Conservation (phyloP, 2,888 invertebrate genomes). For the Drosophila aldrichi region DNA sequence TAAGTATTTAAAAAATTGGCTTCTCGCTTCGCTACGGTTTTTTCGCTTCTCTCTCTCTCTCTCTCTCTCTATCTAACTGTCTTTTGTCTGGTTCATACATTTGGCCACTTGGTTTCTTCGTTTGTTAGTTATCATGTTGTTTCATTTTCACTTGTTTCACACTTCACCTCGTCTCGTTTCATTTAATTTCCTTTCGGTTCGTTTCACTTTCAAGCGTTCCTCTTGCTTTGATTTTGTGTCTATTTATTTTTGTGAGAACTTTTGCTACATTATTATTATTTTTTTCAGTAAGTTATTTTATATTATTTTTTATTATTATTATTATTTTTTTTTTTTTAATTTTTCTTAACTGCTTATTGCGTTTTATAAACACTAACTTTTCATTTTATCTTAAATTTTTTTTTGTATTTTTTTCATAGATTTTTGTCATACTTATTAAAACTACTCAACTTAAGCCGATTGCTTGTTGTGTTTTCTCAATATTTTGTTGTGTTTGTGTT, state of each 20-base stretch:
- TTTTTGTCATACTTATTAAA: conserved; percentile 56
- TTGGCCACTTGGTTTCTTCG: conserved; percentile 54
- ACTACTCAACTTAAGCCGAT: conserved; percentile 75
- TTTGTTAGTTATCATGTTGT: conserved; percentile 30
- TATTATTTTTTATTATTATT: conserved; percentile 27
- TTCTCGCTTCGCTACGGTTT: conserved; percentile 29
- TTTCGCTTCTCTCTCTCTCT: conserved; percentile 18
- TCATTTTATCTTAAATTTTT: conserved; percentile 3
- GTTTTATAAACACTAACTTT: conserved; percentile 77
- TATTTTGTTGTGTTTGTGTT: conserved; percentile 1
- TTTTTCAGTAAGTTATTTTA: too few relatives aligned
- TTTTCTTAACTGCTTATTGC: conserved; percentile 64
- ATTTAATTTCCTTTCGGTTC: conserved; percentile 31
- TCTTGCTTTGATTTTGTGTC: conserved; percentile 24
- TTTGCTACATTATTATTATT: conserved; percentile 54
- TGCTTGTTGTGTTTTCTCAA: conserved; percentile 34
- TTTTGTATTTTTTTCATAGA: conserved; percentile 1
- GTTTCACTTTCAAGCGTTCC: conserved; percentile 42
- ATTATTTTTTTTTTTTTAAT: conserved; percentile 20
- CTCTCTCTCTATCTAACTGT: conserved; percentile 16
- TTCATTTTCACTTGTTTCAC: conserved; percentile 2
- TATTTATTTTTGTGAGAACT: conserved; percentile 59
- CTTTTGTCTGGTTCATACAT: conserved; percentile 38
- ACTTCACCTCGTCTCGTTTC: conserved; percentile 22
- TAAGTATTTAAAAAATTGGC: conserved; percentile 60